Base-by-base conservation (phyloP, 2,113 vertebrate species). In the Chloropsis cyanopogon region DNA sequence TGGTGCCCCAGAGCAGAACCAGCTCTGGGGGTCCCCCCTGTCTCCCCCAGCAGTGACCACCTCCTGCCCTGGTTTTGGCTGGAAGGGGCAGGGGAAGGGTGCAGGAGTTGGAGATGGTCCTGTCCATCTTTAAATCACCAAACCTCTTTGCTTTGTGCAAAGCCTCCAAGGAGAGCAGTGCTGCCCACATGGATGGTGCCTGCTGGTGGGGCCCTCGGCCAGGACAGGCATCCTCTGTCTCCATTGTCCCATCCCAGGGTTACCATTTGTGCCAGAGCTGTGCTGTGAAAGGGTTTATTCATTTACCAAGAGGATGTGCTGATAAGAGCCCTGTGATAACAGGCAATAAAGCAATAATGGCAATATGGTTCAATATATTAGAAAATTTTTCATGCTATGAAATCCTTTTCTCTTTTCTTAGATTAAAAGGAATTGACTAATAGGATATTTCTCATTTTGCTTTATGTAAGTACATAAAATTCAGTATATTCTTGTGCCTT, bases 341-440 rank as follows among this genome's bases (percentile, higher is more conserved):
- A 33, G 46, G 84, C 82, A 65, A 63, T 94, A 90, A 95, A 76
- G 42, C 37, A 85, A 85, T 91, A 87, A 91, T 6, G 50, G 53
- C 81, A 95, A 71, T 63, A 69, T 85, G 71, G 72, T 89, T 85
- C 79, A 90, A 92, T 90, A 60, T 68, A 95, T 87, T 90, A 82
- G 57, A 57, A 90, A 88, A 65, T 24, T 59, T 82, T 69, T 82
- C 14, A 9, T 59, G 29, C 52, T 77, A 13, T 59, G 28, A 91
- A 84, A 50, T 50, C 23, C 14, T 61, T 14, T 66, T 28, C 24
- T 16, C 7, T 69, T 68, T 86, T 85, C 63, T 79, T 49, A 46
- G 26, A 91, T 90, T 88, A 86, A 76, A 82, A 80, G 59, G 57
- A 88, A 29, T 41, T 28, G 63, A 6, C 39, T 47, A 14, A 28